A percentile compares a stretch with the other conserved stretches of the same genome.
Conservation (phyloP, 1,140 invertebrate genomes). For the Drosophila tropicalis region DNA sequence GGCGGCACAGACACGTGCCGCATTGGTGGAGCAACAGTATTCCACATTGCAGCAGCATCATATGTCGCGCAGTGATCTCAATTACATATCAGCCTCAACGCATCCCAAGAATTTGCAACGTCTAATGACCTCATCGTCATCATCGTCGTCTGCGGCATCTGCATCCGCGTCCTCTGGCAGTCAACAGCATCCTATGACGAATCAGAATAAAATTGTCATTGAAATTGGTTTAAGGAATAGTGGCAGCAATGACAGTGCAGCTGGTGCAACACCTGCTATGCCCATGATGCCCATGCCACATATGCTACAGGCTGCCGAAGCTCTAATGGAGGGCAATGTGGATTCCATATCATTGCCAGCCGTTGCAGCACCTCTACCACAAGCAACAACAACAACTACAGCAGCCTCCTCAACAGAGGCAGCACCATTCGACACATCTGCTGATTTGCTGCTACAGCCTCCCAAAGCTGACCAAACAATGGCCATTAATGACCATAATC, state of each 20-base stretch:
- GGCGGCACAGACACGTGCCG: conserved; percentile 74
- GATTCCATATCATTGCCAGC: conserved; percentile 80
- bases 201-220: conserved; percentile 74
- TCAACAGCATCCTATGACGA: conserved; percentile 24
- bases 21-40: conserved; percentile 77
- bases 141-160: conserved; percentile 25
- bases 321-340: conserved; percentile 73
- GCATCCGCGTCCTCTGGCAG: neutral
- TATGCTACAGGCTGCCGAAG: conserved; percentile 61
- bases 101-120: conserved; percentile 78
- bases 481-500: conserved; percentile 77
- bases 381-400: conserved; percentile 18
- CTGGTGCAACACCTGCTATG: neutral
- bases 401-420: neutral
- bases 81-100: conserved; percentile 73
- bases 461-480: conserved; percentile 24
- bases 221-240: conserved; percentile 65
- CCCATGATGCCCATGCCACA: conserved; percentile 41
- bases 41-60: conserved; percentile 79
- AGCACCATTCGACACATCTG: neutral
- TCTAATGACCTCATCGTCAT: conserved; percentile 26
- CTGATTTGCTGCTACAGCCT: conserved; percentile 1
- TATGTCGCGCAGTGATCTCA: conserved; percentile 75
- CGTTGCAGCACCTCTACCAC: conserved; percentile 26
- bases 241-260: conserved; percentile 31